Conservation (phyloP, 2,797 vertebrate species). For the Myotis vivesi region DNA sequence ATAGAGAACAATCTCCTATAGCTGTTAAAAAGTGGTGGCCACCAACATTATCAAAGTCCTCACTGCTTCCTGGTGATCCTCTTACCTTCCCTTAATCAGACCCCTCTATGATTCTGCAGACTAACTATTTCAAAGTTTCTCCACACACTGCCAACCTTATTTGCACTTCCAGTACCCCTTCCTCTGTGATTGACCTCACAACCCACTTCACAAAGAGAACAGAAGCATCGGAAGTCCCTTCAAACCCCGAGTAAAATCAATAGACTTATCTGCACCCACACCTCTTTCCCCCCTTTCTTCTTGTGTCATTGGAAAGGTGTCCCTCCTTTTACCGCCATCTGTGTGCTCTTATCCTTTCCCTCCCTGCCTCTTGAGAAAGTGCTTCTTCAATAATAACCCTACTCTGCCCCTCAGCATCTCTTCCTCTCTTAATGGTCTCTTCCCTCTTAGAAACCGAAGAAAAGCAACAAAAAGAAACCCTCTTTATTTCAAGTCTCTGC, state of each 20-base stretch:
- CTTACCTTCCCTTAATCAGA: not conserved
- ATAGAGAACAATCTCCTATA: not conserved
- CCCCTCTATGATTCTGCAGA: not conserved
- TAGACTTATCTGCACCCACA: not conserved
- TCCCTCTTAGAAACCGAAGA: not conserved
- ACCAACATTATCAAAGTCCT: not conserved
- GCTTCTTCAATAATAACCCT: not conserved
- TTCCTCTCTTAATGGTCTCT: not conserved
- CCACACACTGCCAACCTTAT: not conserved
- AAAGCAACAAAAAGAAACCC: not conserved
- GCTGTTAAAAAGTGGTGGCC: not conserved
- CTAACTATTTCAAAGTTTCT: not conserved
- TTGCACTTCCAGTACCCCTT: not conserved
- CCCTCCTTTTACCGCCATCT: not conserved
- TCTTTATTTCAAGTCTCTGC: not conserved
- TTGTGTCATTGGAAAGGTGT: not conserved
- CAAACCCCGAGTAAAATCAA: not conserved
- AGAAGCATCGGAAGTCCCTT: not conserved
- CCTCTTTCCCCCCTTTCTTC: conserved; percentile 42
- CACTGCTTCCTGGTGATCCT: not conserved
- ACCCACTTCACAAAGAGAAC: not conserved
- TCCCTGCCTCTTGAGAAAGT: not conserved
- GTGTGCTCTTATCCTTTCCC: not conserved
- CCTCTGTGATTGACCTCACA: not conserved
- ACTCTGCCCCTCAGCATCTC: not conserved